Evolutionary conservation across 2,113 vertebrate genomes (phyloP), one percentile per base, ranked within the genome.

Genomic region (Perognathus longimembris): DNA sequence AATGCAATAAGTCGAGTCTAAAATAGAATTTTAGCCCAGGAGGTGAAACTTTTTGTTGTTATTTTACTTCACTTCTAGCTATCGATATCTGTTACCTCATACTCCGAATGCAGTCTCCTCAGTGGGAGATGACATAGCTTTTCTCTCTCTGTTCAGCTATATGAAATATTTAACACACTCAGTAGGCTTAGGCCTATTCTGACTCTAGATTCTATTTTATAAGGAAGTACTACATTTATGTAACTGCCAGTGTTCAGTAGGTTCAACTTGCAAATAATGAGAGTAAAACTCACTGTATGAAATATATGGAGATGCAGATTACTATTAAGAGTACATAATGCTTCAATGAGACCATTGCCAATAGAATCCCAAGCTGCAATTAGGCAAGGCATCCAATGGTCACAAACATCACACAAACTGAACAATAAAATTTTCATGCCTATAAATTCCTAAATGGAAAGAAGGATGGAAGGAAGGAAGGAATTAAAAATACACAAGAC

Each of bases 91-190:
- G 74, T 77, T 91, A 79, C 66, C 30, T 70, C 71, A 59, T 95
- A 69, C 89, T 84, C 45, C 73, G 32, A 94, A 91, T 54, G 20
- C n/a, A 75, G 66, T 34, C 63, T 36, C 81, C 77, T 80, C 32
- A 61, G 77, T 32, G 34, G 78, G 59, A 84, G 40, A 69, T 87
- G 45, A 81, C 36, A 30, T 36, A 38, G 66, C 30, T 74, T 87
- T 64, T 77, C 45, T 89, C 86, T 85, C 61, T 90, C 77, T 91
- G 73, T 76, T 76, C 66, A 94, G 20, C 22, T 87, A 28, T 54
- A 78, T 74, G 69, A 93, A 91, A 87, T 80, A 87, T 73, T 86
- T 76, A 94, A 84, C 26, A 36, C 40, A 78, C 74, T 91, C 34
- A 42, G 17, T 81, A 38, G 28, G 9, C 40, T 81, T 66, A n/a